phyloP scores from a whole-genome alignment of 1,140 invertebrate genomes.

The Heliconius nattereri region DNA sequence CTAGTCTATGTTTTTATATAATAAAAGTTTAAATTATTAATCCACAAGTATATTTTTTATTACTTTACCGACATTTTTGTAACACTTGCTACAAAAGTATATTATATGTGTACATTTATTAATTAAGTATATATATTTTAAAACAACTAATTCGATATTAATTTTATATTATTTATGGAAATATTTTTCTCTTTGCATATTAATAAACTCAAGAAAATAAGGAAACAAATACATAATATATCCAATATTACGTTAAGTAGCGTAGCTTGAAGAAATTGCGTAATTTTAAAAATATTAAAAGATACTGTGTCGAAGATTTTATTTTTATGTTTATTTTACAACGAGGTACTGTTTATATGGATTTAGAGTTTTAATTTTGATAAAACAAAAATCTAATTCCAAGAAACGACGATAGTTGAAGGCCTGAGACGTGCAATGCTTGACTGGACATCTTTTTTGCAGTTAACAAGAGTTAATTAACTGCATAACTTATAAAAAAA shows the following conservation, averaged over 20 bases:
- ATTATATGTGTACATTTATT: background rate
- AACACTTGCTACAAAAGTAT: background rate
- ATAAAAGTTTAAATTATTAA: conserved; percentile 10
- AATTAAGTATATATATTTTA: background rate
- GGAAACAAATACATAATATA: no score
- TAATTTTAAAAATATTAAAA: background rate
- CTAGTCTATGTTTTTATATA: conserved; percentile 13
- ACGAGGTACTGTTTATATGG: background rate
- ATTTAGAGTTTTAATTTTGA: background rate
- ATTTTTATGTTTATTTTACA: background rate
- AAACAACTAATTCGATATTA: no score
- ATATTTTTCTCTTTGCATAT: no score
- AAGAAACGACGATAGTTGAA: background rate
- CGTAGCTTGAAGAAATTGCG: background rate
- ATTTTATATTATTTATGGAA: no score
- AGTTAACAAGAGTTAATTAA: background rate
- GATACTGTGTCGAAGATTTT: background rate
- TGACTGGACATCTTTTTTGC: background rate
- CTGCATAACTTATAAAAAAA: no score
- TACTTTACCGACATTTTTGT: background rate
- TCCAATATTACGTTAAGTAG: no score
- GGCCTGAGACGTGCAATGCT: background rate
- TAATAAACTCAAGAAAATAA: no score
- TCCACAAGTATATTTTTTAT: background rate
- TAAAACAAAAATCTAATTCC: background rate